These are phyloP conservation scores for Lumbricus terrestris DNA, from an alignment of 2,888 invertebrate species.

Conservation along the genomic window DNA sequence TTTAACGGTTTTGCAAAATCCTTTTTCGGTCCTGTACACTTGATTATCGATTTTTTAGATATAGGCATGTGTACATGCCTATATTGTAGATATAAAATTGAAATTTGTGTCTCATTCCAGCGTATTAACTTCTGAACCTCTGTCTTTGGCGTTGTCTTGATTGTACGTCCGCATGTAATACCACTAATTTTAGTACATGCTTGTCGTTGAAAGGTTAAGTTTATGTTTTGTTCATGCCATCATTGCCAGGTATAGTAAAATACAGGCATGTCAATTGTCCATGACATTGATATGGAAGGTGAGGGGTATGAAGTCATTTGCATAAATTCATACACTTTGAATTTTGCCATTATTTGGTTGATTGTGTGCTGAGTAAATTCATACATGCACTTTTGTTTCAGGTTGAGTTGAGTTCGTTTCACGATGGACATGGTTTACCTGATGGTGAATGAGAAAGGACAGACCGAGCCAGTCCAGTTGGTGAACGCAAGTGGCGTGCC, in stretches of 20 bases:
- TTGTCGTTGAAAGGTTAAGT: not conserved
- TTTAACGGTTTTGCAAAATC: not conserved
- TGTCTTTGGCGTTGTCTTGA: too few species aligned
- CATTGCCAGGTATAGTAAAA: too few species aligned
- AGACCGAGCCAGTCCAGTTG: slow-evolving; percentile 4
- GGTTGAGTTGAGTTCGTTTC: not conserved
- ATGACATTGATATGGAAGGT: too few species aligned
- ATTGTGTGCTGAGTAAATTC: not conserved
- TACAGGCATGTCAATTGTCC: too few species aligned
- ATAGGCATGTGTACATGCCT: not conserved
- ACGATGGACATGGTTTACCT: not conserved
- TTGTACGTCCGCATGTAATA: too few species aligned
- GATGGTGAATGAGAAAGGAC: slow-evolving; percentile 13
- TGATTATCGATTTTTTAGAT: not conserved
- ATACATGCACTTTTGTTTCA: not conserved
- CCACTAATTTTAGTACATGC: too few species aligned
- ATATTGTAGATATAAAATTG: too few species aligned
- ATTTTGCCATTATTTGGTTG: too few species aligned
- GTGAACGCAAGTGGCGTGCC: not conserved
- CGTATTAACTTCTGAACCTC: too few species aligned
- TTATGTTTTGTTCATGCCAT: not conserved
- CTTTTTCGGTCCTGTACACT: not conserved
- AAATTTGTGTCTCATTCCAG: too few species aligned
- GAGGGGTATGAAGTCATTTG: too few species aligned
- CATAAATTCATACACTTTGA: too few species aligned